A percentile compares a stretch with the other conserved stretches of the same genome.
Conservation (phyloP, 2,113 vertebrate genomes). For the Lynx canadensis region DNA sequence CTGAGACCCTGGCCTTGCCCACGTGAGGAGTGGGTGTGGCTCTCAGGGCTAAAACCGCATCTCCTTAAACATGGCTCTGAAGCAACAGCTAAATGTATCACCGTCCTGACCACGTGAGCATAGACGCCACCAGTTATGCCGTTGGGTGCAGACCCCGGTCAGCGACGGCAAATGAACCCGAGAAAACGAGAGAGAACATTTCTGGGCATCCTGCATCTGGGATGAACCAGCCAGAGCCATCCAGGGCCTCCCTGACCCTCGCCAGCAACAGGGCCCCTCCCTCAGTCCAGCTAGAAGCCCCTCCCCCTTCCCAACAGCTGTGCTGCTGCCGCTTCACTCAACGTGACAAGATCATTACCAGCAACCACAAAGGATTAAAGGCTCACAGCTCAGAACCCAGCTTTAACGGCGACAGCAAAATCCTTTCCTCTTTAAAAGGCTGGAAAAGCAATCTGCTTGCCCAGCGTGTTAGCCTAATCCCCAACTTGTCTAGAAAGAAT, state of each 20-base stretch:
- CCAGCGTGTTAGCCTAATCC: rapidly evolving
- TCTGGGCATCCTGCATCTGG: no score
- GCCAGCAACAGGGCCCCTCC: not conserved
- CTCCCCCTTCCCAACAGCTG: not conserved
- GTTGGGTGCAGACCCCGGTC: not conserved
- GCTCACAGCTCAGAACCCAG: rapidly evolving
- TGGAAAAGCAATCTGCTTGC: not conserved
- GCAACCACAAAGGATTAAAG: rapidly evolving
- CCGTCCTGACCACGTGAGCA: rapidly evolving
- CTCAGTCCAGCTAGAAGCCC: not conserved
- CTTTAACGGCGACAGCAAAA: not conserved
- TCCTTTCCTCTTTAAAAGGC: not conserved
- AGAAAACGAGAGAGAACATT: rapidly evolving
- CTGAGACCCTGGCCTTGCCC: no score
- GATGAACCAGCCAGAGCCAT: not conserved
- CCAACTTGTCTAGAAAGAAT: rapidly evolving
- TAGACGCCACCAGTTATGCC: rapidly evolving
- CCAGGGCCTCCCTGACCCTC: not conserved
- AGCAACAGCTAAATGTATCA: rapidly evolving
- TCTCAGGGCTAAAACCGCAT: no score
- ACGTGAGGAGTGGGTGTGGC: not conserved
- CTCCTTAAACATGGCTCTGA: not conserved
- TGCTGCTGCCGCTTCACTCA: rapidly evolving
- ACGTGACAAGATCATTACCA: rapidly evolving
- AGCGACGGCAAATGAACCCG: rapidly evolving